Evolutionary conservation across 1,140 invertebrate species (phyloP).

Genomic region (Polyergus mexicanus): DNA sequence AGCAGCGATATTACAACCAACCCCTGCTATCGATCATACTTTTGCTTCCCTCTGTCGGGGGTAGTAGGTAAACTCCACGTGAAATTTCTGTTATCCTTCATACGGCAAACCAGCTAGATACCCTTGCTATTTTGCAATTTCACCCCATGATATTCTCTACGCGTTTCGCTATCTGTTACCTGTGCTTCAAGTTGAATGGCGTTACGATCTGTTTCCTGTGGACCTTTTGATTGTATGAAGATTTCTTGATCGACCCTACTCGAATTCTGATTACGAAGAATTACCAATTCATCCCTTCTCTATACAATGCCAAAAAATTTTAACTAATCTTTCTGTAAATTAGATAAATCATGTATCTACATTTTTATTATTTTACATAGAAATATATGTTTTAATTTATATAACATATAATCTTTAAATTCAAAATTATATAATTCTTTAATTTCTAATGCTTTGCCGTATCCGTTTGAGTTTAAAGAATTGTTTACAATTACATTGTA

Average conservation of each 20-base stretch:
- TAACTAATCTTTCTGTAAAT: not conserved
- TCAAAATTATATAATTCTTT: too few relatives aligned
- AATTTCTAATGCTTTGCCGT: too few relatives aligned
- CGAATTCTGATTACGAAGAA: not conserved
- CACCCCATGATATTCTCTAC: conserved; percentile 23
- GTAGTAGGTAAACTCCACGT: not conserved
- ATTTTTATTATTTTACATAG: not conserved
- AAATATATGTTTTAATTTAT: not conserved
- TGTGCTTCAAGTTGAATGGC: conserved; percentile 29
- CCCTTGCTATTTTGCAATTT: conserved; percentile 38
- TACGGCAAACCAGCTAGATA: not conserved
- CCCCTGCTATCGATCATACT: conserved; percentile 50
- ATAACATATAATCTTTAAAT: too few relatives aligned
- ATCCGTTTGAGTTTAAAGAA: too few relatives aligned
- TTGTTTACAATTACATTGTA: not conserved
- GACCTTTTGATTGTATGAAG: not conserved
- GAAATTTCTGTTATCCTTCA: conserved; percentile 57
- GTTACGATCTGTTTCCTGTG: conserved; percentile 60
- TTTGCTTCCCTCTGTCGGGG: conserved; percentile 58
- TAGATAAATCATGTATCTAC: not conserved
- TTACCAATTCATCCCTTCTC: not conserved
- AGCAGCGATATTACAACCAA: conserved; percentile 6
- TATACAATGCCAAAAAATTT: not conserved
- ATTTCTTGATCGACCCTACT: conserved; percentile 23
- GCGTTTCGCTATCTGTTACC: conserved; percentile 45